phyloP scores from a whole-genome alignment of 2,797 vertebrate species.

The Chelon labrosus region DNA sequence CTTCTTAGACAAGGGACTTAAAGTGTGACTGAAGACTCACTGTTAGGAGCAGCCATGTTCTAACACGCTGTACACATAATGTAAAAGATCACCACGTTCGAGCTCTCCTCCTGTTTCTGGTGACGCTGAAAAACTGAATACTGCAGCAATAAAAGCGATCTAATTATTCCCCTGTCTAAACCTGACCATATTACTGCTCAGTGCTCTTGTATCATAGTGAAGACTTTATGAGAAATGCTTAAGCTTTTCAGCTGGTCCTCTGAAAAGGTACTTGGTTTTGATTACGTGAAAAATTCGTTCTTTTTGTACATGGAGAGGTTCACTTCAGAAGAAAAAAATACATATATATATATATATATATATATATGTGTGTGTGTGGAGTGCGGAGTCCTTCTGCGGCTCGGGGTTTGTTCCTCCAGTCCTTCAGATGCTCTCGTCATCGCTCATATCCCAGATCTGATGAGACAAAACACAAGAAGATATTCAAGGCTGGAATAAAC shows the following conservation, averaged over 20 bases:
- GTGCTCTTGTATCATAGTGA: background rate
- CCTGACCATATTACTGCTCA: background rate
- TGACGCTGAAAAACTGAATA: background rate
- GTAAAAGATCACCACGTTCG: background rate
- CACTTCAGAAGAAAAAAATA: background rate
- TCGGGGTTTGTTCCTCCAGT: background rate
- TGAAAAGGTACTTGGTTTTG: background rate
- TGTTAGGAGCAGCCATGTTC: background rate
- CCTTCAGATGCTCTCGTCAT: slow-evolving; percentile 94
- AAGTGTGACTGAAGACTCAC: slow-evolving; percentile 17
- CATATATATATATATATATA: background rate
- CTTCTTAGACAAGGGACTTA: background rate
- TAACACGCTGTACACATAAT: slow-evolving; percentile 14
- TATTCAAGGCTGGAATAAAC: background rate
- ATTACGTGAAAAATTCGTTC: background rate
- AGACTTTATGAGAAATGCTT: background rate
- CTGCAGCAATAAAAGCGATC: background rate
- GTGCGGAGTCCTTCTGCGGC: background rate
- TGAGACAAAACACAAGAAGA: slow-evolving; percentile 28
- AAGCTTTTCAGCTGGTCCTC: slow-evolving; percentile 6
- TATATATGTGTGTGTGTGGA: background rate
- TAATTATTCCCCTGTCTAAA: background rate
- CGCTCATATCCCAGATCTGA: slow-evolving; percentile 99
- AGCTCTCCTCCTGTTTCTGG: background rate
- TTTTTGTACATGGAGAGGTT: slow-evolving; percentile 4